Evolutionary conservation across 2,113 vertebrate species (phyloP).

Genomic region (Myxocyprinus asiaticus): DNA sequence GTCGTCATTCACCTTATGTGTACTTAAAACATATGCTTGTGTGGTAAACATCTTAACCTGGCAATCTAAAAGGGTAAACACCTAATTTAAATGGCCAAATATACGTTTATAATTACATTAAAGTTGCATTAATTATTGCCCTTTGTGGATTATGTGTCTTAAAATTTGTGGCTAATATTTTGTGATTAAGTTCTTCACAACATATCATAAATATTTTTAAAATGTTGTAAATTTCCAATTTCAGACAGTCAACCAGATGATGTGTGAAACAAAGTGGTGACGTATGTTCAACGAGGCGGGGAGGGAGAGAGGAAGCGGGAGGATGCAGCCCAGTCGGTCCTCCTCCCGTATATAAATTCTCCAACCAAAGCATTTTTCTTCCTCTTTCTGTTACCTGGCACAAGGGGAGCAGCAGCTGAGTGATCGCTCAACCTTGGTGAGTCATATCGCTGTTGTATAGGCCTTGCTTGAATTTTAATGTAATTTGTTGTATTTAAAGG

Average conservation of each 20-base stretch:
- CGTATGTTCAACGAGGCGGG: constrained; percentile 58
- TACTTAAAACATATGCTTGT: too few species aligned
- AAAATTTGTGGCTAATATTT: neutral
- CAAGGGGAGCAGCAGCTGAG: constrained; percentile 76
- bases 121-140: too few species aligned
- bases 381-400: constrained; percentile 83
- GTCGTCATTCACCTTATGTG: too few species aligned
- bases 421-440: constrained; percentile 73
- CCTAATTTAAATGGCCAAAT: too few species aligned
- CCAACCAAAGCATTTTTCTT: constrained; percentile 53
- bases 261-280: constrained; percentile 64
- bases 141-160: neutral
- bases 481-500: too few species aligned
- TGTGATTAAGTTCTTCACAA: neutral
- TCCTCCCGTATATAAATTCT: constrained; percentile 76
- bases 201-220: too few species aligned
- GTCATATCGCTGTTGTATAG: constrained; percentile 34
- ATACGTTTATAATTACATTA: too few species aligned
- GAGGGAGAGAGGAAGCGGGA: constrained; percentile 61
- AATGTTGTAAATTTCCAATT: neutral
- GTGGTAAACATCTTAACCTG: too few species aligned
- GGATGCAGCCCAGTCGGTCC: constrained; percentile 55
- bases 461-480: neutral
- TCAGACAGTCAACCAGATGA: neutral
- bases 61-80: too few species aligned